A percentile compares a stretch with the other conserved stretches of the same genome.
Evolutionary conservation across 2,113 vertebrate species (phyloP).

Genomic region (Crotalus viridis): DNA sequence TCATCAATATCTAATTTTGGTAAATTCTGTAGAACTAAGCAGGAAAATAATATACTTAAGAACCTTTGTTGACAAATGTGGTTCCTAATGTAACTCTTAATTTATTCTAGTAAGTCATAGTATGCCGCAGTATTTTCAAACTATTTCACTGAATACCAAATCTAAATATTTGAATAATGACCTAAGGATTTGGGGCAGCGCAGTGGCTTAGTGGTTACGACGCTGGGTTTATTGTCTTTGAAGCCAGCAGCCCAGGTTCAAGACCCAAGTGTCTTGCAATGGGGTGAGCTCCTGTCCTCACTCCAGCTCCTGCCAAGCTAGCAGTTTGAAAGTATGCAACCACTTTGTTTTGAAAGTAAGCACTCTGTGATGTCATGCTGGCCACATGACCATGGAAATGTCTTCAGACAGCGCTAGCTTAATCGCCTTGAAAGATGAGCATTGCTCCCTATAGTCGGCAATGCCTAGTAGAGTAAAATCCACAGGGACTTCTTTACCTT

Average conservation of each 20-base stretch:
- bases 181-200: slow-evolving; percentile 7
- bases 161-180: slow-evolving; percentile 13
- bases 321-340: background rate
- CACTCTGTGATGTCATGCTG: background rate
- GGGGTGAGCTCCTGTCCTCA: background rate
- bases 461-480: background rate
- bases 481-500: background rate
- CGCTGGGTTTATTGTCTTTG: background rate
- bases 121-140: background rate
- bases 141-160: slow-evolving; percentile 43
- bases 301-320: background rate
- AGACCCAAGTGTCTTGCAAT: background rate
- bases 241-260: background rate
- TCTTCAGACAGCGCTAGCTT: background rate
- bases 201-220: background rate
- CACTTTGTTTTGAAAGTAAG: background rate
- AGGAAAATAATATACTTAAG: background rate
- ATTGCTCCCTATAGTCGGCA: background rate
- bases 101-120: slow-evolving; percentile 13
- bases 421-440: background rate
- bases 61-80: background rate
- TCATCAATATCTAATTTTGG: background rate
- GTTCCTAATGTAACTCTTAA: background rate
- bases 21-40: background rate
- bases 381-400: background rate